Evolutionary conservation across 2,113 vertebrate species (phyloP), one percentile per base, ranked within the genome.

Genomic region (Paramisgurnus dabryanus): DNA sequence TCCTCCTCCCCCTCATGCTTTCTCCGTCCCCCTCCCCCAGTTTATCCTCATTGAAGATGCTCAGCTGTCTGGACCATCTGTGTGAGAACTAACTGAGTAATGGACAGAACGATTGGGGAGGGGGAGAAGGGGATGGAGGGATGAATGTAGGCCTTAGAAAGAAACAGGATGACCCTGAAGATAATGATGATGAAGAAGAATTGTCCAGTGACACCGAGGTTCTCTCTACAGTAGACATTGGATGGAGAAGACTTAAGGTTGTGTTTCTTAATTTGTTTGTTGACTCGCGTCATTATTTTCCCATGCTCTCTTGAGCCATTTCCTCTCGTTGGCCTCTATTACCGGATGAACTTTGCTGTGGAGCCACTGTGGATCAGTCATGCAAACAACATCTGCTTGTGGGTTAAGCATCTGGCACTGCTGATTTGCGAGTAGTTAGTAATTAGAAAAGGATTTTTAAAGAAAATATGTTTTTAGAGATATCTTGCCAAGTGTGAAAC

Each of bases 31-130:
- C 73, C 27, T 15, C 67, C 43, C 50, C 60, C 64, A 71, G 47
- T 58, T 76, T 73, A 75, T 69, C 80, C 89, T 89, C 87, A 85
- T 88, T 83, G 88, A 88, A 82, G 80, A 82, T 82, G 87, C 90
- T 94, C 91, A 93, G 91, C 92, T 93, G 92, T 89, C 87, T 82
- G 3, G 80, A 87, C 91, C 93, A 93, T 94, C 92, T 93, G 93
- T 88, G 87, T 85, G 77, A 89, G 87, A 79, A 83, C 83, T 89
- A 90, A 90, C 90, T 89, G 89, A 89, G 89, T 75, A 45, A 53
- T 66, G 80, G 80, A 77, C 76, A 74, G 77, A 80, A 87, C 78
- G 80, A 87, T 15, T 80, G 68, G 69, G 84, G 81, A 78, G 40
- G 58, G 79, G 77, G 68, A 69, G 84, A 82, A 78, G 45, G 67